Evolutionary conservation across 2,797 vertebrate species (phyloP).

Genomic region (Trematomus bernacchii): DNA sequence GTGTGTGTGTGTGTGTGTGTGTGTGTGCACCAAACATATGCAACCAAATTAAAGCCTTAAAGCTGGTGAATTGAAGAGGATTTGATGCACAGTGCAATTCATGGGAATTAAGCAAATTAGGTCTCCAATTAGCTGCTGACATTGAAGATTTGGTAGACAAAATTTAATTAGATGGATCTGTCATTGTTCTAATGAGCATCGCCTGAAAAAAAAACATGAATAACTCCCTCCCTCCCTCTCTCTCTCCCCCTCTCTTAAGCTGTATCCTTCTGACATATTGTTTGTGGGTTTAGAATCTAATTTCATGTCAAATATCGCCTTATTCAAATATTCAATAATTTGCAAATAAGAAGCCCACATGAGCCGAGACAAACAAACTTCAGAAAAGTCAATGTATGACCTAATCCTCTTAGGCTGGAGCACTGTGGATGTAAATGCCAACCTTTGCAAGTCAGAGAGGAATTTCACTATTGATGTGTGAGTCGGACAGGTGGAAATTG

Average conservation of each 20-base stretch:
- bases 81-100: constrained; percentile 83
- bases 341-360: constrained; percentile 72
- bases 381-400: constrained; percentile 80
- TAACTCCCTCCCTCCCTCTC: constrained; percentile 13
- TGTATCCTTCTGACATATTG: constrained; percentile 64
- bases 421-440: constrained; percentile 80
- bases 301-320: constrained; percentile 75
- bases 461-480: constrained; percentile 79
- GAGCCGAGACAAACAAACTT: constrained; percentile 80
- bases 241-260: constrained; percentile 19
- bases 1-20: constrained; percentile 59
- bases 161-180: constrained; percentile 84
- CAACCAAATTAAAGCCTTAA: constrained; percentile 87
- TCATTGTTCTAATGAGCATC: constrained; percentile 76
- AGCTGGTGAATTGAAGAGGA: constrained; percentile 87
- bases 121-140: constrained; percentile 81
- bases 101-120: constrained; percentile 88
- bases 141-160: constrained; percentile 82
- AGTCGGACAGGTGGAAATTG: constrained; percentile 57
- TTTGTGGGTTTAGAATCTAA: constrained; percentile 69
- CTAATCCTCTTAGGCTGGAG: constrained; percentile 77
- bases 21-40: constrained; percentile 81
- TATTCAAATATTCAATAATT: constrained; percentile 81
- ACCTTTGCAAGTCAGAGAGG: constrained; percentile 78
- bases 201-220: constrained; percentile 47